phyloP scores from a whole-genome alignment of 2,888 invertebrate species.

The Perdita meconis region DNA sequence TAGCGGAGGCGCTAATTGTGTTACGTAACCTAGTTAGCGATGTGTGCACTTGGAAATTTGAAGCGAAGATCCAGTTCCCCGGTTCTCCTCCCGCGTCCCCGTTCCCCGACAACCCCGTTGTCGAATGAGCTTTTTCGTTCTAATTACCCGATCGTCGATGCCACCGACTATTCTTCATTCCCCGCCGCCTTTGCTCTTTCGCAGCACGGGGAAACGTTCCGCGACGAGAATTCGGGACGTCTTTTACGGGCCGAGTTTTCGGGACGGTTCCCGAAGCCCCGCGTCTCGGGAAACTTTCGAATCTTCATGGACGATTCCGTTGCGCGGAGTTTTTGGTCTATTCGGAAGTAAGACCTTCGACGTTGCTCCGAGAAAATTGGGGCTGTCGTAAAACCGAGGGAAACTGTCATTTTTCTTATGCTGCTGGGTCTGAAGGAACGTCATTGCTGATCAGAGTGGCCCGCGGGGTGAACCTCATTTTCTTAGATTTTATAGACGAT shows the following conservation, averaged over 20 bases:
- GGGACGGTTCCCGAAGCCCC: neutral
- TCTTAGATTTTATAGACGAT: too few species aligned
- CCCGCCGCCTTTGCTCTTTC: neutral
- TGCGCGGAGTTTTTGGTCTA: constrained; percentile 3
- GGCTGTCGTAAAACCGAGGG: neutral
- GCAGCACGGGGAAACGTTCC: neutral
- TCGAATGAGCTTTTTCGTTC: constrained; percentile 64
- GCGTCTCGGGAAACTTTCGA: neutral
- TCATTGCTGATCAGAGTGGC: neutral
- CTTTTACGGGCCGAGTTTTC: constrained; percentile 20
- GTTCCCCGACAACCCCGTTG: constrained; percentile 10
- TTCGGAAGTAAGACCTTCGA: neutral
- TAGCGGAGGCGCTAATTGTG: constrained; percentile 82
- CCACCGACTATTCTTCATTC: constrained; percentile 13
- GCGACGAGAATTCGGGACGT: neutral
- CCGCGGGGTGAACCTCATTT: too few species aligned
- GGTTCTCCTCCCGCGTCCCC: constrained; percentile 9
- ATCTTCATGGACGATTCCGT: constrained; percentile 2
- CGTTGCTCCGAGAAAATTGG: neutral
- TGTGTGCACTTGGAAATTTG: constrained; percentile 78
- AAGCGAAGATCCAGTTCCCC: constrained; percentile 68
- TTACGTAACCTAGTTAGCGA: constrained; percentile 81
- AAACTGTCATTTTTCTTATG: neutral
- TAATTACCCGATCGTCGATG: constrained; percentile 61
- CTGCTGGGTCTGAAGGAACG: neutral